phyloP scores from a whole-genome alignment of 2,113 vertebrate genomes.

The Numenius arquata region DNA sequence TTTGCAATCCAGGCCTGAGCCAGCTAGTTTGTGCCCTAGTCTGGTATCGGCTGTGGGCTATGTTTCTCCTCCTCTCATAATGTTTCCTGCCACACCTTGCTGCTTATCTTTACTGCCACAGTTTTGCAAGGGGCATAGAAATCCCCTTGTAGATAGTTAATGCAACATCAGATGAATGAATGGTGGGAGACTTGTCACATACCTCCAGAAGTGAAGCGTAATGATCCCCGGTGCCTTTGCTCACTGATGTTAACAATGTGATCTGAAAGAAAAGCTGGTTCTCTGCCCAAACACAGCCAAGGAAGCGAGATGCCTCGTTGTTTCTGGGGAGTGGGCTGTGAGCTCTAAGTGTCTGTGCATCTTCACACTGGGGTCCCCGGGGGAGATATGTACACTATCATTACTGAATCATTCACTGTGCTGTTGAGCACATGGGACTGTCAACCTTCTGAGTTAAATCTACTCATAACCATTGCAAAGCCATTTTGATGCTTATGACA shows the following conservation, averaged over 20 bases:
- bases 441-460: conserved; percentile 57
- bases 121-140: background rate
- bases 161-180: background rate
- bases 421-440: conserved; percentile 42
- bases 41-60: background rate
- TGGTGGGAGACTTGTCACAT: background rate
- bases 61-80: background rate
- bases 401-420: conserved; percentile 49
- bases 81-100: background rate
- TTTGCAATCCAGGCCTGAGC: background rate
- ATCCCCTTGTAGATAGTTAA: background rate
- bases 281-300: background rate
- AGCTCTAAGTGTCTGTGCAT: background rate
- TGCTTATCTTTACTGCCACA: background rate
- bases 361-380: background rate
- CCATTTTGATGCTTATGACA: conserved; percentile 64
- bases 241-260: background rate
- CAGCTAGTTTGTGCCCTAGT: background rate
- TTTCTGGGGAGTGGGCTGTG: background rate
- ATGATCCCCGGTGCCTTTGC: background rate
- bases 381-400: conserved; percentile 26
- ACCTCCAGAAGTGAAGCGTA: background rate
- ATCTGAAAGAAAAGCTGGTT: background rate
- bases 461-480: conserved; percentile 59
- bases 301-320: background rate